phyloP scores from a whole-genome alignment of 2,797 vertebrate species.

The Rhinoraja longicauda region DNA sequence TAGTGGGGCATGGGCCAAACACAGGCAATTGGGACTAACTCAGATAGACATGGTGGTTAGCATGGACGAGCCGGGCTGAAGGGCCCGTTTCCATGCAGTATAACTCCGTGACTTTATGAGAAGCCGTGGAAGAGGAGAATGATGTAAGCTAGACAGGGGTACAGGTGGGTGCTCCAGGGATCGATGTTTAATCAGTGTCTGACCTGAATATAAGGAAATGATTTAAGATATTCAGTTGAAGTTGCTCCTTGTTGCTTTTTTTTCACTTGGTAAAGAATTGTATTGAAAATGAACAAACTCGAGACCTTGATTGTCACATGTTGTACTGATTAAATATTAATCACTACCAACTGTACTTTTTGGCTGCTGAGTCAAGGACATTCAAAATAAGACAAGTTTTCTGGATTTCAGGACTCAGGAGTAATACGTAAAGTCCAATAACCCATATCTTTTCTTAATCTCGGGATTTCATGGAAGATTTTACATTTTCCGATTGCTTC shows the following conservation, averaged over 20 bases:
- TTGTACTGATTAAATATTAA: neutral
- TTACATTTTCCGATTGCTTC: too few species aligned
- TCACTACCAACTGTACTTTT: neutral
- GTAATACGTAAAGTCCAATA: too few species aligned
- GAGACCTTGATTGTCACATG: neutral
- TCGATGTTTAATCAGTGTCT: neutral
- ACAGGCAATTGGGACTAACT: too few species aligned
- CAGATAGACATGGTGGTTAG: too few species aligned
- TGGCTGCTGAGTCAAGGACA: neutral
- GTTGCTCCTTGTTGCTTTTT: neutral
- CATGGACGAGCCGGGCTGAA: too few species aligned
- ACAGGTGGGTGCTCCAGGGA: neutral
- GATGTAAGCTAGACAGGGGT: neutral
- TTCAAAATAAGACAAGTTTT: neutral
- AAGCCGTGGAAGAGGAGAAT: neutral
- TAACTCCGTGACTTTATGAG: too few species aligned
- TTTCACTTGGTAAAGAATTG: neutral
- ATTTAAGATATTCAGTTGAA: neutral
- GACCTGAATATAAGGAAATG: neutral
- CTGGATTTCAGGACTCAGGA: neutral
- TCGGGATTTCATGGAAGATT: too few species aligned
- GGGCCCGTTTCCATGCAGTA: too few species aligned
- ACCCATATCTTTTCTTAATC: too few species aligned
- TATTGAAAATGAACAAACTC: neutral
- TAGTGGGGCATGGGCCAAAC: too few species aligned